phyloP scores from a whole-genome alignment of 2,113 vertebrate species.

The Catharus minimus region DNA sequence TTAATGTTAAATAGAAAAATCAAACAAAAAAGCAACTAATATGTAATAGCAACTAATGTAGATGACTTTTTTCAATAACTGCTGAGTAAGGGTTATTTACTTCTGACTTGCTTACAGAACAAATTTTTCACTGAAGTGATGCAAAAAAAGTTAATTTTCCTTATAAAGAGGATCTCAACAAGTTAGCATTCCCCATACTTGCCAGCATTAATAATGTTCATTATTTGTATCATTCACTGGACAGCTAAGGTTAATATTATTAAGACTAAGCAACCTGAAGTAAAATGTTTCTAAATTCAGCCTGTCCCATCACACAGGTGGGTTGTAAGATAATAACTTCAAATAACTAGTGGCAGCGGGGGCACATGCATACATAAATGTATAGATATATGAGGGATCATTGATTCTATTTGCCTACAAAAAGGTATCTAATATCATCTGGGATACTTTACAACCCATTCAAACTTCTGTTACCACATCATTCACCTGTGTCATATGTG shows the following conservation, averaged over 20 bases:
- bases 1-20: background rate
- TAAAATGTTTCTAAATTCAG: background rate
- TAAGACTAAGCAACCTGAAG: background rate
- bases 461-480: background rate
- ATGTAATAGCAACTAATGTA: background rate
- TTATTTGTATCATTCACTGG: background rate
- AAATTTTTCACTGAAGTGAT: background rate
- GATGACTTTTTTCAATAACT: background rate
- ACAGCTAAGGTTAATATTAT: background rate
- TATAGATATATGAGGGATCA: background rate
- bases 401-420: background rate
- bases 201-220: background rate
- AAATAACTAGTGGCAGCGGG: background rate
- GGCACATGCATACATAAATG: background rate
- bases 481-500: background rate
- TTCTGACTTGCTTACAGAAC: background rate
- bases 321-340: background rate
- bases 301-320: background rate
- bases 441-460: background rate
- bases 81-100: background rate
- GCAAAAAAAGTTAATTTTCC: background rate
- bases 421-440: background rate
- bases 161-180: background rate
- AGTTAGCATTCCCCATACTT: background rate
- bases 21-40: background rate